Conservation (phyloP, 2,113 vertebrate species). For the Sinocyclocheilus anshuiensis region DNA sequence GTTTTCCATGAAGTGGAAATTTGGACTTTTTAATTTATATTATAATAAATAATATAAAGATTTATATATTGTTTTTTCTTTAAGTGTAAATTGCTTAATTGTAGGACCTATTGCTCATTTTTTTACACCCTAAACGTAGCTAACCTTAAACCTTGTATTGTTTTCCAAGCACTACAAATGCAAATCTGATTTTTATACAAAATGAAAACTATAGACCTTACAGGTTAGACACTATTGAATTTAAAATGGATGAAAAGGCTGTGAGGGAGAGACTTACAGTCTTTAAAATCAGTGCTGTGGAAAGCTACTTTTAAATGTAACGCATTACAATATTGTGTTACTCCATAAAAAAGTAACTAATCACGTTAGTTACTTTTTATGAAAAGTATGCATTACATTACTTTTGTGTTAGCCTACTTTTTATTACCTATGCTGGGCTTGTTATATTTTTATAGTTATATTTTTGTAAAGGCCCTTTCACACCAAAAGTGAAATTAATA, state of each 20-base stretch:
- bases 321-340: background rate
- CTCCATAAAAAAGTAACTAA: background rate
- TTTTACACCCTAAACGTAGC: too few species aligned
- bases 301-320: background rate
- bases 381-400: background rate
- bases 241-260: too few species aligned
- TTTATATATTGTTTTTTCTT: too few species aligned
- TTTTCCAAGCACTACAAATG: background rate
- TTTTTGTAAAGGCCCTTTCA: too few species aligned
- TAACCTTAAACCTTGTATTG: background rate
- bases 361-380: background rate
- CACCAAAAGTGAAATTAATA: too few species aligned
- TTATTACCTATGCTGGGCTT: background rate
- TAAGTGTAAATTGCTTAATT: too few species aligned
- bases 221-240: too few species aligned
- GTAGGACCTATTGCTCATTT: too few species aligned
- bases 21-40: background rate
- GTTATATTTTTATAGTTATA: too few species aligned
- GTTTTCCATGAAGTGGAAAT: conserved; percentile 1
- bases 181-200: background rate
- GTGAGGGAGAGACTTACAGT: too few species aligned
- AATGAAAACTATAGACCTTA: background rate
- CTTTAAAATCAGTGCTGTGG: background rate
- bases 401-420: background rate
- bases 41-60: too few species aligned